Evolutionary conservation across 1,140 invertebrate species (phyloP).

Genomic region (Papilio dardanus): DNA sequence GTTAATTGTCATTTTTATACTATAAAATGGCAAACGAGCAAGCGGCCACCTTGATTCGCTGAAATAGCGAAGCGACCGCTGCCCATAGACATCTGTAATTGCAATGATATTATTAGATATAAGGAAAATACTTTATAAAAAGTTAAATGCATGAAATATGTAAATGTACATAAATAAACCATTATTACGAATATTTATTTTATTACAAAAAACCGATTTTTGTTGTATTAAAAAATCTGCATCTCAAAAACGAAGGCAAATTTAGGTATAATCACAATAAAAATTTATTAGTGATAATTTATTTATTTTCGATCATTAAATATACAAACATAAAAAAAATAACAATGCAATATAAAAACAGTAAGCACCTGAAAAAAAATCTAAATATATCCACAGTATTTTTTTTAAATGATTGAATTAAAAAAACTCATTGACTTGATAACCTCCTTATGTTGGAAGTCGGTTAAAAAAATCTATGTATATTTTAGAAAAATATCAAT

Average conservation of each 20-base stretch:
- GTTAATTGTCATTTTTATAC: too few relatives aligned
- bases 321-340: conserved; percentile 31
- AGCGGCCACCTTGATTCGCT: too few relatives aligned
- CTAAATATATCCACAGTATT: not conserved
- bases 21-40: too few relatives aligned
- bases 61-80: too few relatives aligned
- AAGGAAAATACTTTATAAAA: not conserved
- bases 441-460: too few relatives aligned
- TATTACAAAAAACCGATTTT: not conserved
- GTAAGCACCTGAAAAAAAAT: conserved; percentile 30
- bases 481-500: not conserved
- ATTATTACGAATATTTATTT: not conserved
- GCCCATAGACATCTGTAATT: too few relatives aligned
- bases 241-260: too few relatives aligned
- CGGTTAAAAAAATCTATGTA: not conserved
- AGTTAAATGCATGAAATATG: not conserved
- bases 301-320: conserved; percentile 18
- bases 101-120: not conserved
- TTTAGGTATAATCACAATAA: too few relatives aligned
- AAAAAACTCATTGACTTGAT: too few relatives aligned
- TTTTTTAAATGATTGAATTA: not conserved
- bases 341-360: conserved; percentile 27
- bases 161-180: not conserved
- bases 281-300: not conserved
- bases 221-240: too few relatives aligned